A percentile compares a stretch with the other conserved stretches of the same genome.
These are phyloP conservation scores for Abramis brama DNA, from an alignment of 2,113 vertebrate species.

Conservation along the genomic window DNA sequence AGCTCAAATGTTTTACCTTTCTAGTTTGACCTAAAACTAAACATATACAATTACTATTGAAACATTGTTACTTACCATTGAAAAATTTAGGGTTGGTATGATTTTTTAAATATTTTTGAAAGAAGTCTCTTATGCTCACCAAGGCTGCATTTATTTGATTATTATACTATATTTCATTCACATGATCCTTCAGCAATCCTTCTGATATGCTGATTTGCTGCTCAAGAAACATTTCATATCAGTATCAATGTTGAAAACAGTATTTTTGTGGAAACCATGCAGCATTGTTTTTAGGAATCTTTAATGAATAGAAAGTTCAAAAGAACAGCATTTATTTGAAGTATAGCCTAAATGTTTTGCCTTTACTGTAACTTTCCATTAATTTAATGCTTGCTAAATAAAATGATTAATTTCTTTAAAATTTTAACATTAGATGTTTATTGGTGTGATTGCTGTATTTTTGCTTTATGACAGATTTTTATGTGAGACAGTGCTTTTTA, in stretches of 20 bases:
- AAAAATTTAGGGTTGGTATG: neutral
- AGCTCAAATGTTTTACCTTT: neutral
- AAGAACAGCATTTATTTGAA: neutral
- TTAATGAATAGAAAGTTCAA: neutral
- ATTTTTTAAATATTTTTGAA: neutral
- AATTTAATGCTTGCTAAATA: neutral
- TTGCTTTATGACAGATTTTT: neutral
- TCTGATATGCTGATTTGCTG: neutral
- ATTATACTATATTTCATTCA: neutral
- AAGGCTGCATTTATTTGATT: neutral
- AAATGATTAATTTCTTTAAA: neutral
- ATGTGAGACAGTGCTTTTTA: neutral
- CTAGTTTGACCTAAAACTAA: neutral
- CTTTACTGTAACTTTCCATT: neutral
- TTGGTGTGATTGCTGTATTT: too few relatives aligned
- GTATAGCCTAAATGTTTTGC: neutral
- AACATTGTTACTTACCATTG: neutral
- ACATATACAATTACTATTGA: neutral
- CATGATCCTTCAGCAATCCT: neutral
- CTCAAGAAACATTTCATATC: neutral
- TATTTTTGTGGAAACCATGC: conserved; percentile 3
- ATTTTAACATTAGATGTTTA: too few relatives aligned
- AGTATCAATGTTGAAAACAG: neutral
- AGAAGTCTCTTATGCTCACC: neutral
- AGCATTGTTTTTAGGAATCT: neutral